Base-by-base conservation (phyloP, 2,797 vertebrate species). In the Astyanax mexicanus region DNA sequence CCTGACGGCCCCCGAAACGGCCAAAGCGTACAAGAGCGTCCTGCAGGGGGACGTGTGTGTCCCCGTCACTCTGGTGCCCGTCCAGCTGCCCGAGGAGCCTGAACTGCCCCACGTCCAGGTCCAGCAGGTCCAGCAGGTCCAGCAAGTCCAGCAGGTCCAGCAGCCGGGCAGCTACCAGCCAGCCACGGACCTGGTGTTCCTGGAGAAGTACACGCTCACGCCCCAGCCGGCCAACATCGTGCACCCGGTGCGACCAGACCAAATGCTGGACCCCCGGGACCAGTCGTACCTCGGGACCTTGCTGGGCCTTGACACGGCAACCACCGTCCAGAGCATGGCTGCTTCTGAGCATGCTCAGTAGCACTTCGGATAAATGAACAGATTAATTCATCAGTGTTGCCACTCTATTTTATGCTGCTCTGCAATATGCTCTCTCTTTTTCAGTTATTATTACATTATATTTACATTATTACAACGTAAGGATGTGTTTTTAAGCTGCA, bases 181-280 rank as follows among this genome's bases (percentile, higher is more conserved):
- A 0, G 83, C 95, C 0, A 79, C 96, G 0, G 98, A 98, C 71
- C 89, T 99, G 27, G 94, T 95, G 0, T 98, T 98, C 84, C 88
- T 99, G 19, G 98, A 99, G 83, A 99, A 99, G 75, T 99, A 98
- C 49, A 96, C 96, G 1, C 93, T 99, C 27, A 97, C 94, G n/a
- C 96, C 96, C n/a, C 98, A 96, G 77, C 96, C 96, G 3, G 85
- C 95, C 69, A 97, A 95, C 81, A 94, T 98, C 11, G 93, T 95
- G 72, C 97, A 98, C 86, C 95, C 96, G 0, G 95, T 98, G 4
- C 93, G 96, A 67, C 88, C 95, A 0, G 96, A 98, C 72, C 97
- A 98, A 80, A 95, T 99, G 88, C 86, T 99, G 80, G 97, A 98
- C 87, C 93, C 95, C 32, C 90, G 95, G 87, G 96, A 98, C 77